These are phyloP conservation scores for Ceyx margarethae DNA, from an alignment of 2,113 vertebrate species.

Conservation along the genomic window DNA sequence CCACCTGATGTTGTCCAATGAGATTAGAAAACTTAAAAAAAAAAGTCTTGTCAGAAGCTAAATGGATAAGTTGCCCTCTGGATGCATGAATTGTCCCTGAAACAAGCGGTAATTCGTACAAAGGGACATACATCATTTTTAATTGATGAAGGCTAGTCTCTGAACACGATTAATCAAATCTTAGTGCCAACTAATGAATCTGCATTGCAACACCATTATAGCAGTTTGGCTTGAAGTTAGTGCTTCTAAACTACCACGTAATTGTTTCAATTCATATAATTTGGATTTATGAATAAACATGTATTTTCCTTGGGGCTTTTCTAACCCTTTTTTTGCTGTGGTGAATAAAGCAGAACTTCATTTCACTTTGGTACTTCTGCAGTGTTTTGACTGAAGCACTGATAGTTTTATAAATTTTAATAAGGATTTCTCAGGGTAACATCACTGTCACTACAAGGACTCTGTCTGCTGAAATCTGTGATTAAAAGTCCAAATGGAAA, in stretches of 20 bases:
- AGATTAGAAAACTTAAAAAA: conserved; percentile 46
- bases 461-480: conserved; percentile 43
- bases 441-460: conserved; percentile 22
- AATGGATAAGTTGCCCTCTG: conserved; percentile 73
- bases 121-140: conserved; percentile 85
- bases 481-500: conserved; percentile 56
- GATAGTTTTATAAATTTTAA: conserved; percentile 61
- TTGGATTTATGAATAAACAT: conserved; percentile 79
- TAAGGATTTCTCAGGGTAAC: conserved; percentile 35
- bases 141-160: conserved; percentile 79
- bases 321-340: conserved; percentile 27
- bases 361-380: not conserved
- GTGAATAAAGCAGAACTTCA: not conserved
- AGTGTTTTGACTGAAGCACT: conserved; percentile 38
- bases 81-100: conserved; percentile 76
- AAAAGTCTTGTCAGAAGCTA: conserved; percentile 64
- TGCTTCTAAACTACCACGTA: conserved; percentile 66
- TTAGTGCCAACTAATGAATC: conserved; percentile 72
- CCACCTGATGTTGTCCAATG: conserved; percentile 54
- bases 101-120: conserved; percentile 64
- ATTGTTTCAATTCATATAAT: conserved; percentile 68
- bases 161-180: conserved; percentile 72
- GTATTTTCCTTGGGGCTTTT: conserved; percentile 60
- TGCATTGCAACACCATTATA: conserved; percentile 43
- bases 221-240: conserved; percentile 50